These are phyloP conservation scores for Caenorhabditis japonica DNA, from an alignment of 2,888 invertebrate genomes.

Conservation along the genomic window DNA sequence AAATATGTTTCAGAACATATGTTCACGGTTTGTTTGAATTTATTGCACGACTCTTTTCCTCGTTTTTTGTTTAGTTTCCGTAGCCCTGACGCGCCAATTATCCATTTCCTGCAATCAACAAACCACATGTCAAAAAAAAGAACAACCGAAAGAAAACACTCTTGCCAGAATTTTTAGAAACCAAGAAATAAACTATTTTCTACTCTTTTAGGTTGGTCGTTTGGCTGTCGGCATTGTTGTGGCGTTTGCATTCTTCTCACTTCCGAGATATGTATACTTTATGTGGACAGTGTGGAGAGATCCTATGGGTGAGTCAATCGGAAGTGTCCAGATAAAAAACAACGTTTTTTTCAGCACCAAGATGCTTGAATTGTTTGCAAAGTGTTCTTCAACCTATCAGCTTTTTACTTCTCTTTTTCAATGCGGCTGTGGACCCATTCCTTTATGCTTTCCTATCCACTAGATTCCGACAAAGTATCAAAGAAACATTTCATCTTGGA, in stretches of 20 bases:
- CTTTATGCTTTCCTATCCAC: conserved; percentile 89
- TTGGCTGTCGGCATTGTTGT: conserved; percentile 90
- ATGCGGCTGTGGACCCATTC: conserved; percentile 90
- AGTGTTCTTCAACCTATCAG: conserved; percentile 82
- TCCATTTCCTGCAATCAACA: too few species aligned
- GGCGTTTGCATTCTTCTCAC: conserved; percentile 89
- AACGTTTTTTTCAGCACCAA: conserved; percentile 61
- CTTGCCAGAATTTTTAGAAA: conserved; percentile 69
- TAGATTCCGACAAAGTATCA: conserved; percentile 88
- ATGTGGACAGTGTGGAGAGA: conserved; percentile 75
- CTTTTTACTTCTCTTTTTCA: conserved; percentile 89
- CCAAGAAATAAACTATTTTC: conserved; percentile 80
- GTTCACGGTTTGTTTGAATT: conserved; percentile 44
- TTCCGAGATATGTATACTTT: conserved; percentile 87
- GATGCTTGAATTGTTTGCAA: conserved; percentile 67
- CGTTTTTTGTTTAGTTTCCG: conserved; percentile 24
- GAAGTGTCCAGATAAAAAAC: background rate
- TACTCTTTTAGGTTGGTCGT: conserved; percentile 83
- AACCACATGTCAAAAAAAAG: conserved; percentile 23
- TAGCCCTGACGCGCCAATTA: background rate
- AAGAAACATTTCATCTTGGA: conserved; percentile 83
- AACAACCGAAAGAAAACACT: background rate
- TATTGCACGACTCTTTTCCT: conserved; percentile 5
- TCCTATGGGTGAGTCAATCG: conserved; percentile 61
- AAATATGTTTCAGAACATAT: conserved; percentile 36